These are phyloP conservation scores for Tenualosa thibaudeaui DNA, from an alignment of 2,797 vertebrate genomes.

Conservation along the genomic window DNA sequence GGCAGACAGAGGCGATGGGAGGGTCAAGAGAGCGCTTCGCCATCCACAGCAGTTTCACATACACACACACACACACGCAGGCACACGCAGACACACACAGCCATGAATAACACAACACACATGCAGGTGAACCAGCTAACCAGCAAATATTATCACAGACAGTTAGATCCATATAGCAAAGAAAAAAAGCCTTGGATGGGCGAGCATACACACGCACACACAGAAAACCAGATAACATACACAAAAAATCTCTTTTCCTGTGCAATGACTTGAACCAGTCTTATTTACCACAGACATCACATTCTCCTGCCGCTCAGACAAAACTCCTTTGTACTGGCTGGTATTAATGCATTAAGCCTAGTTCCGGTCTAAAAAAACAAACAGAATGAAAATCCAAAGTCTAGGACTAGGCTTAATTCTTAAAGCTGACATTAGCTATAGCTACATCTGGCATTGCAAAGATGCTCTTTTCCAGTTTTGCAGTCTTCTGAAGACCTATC, in stretches of 20 bases:
- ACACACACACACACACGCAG: background rate
- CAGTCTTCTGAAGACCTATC: background rate
- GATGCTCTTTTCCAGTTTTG: background rate
- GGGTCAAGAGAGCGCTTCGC: background rate
- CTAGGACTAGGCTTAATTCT: background rate
- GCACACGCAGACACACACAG: background rate
- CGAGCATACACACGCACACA: background rate
- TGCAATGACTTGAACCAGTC: background rate
- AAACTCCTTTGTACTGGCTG: background rate
- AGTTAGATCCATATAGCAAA: background rate
- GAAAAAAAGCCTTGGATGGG: background rate
- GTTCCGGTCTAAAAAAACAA: no score
- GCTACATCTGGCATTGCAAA: background rate
- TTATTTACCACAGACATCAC: background rate
- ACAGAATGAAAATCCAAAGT: background rate
- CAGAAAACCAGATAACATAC: no score
- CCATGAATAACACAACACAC: background rate
- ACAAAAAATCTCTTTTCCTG: background rate
- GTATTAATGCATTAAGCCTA: no score
- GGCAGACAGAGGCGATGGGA: background rate
- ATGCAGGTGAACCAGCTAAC: background rate
- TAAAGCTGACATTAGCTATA: background rate
- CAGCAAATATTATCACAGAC: background rate
- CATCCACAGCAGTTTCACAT: background rate
- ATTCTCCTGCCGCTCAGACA: background rate